Evolutionary conservation across 2,888 invertebrate species (phyloP), one percentile per base, ranked within the genome.

Genomic region (Mesodorylaimus sp.): DNA sequence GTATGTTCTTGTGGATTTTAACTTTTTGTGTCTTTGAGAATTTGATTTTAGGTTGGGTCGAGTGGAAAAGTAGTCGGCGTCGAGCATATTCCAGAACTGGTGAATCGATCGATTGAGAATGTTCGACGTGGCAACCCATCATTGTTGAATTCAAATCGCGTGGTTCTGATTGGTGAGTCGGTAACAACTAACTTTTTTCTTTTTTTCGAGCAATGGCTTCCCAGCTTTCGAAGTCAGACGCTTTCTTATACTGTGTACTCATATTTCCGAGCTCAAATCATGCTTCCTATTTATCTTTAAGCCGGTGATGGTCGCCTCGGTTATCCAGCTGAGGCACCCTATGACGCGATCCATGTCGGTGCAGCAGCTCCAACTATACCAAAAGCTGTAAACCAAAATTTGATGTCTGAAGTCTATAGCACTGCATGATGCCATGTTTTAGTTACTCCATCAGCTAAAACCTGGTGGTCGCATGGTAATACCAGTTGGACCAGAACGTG

Each of bases 261-360:
- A 32, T 13, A 32, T 13, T 32, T 10, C 10, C 10, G 16, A 32
- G 16, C 16, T 32, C 16, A 16, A 16, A 32, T 10, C 36, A 32
- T 10, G 13, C 16, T 5, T 3, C 10, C 7, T 16, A 50, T 19
- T 50, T 25, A 32, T 19, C 16, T 59, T 32, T 44, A 55, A 13
- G 81, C 79, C 67, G 89, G 87, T n/a, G 89, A 91, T 73, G 91
- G 91, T 1, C 75, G 89, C 52, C 69, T 76, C 60, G 91, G 91
- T 2, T 79, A 77, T 62, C 70, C 76, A 1, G 70, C 74, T 48
- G 75, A 77, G 55, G 84, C 80, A 2, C 88, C 87, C 0, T 91
- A 80, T 63, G 80, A 86, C 73, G 88, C 85, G 19, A 91, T 91
- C 58, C 89, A 91, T 69, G 64, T 64, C 7, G 64, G 64, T 43